Base-by-base conservation (phyloP, 35 echinoderm and acorn worm species). In the Diadema setosum region DNA sequence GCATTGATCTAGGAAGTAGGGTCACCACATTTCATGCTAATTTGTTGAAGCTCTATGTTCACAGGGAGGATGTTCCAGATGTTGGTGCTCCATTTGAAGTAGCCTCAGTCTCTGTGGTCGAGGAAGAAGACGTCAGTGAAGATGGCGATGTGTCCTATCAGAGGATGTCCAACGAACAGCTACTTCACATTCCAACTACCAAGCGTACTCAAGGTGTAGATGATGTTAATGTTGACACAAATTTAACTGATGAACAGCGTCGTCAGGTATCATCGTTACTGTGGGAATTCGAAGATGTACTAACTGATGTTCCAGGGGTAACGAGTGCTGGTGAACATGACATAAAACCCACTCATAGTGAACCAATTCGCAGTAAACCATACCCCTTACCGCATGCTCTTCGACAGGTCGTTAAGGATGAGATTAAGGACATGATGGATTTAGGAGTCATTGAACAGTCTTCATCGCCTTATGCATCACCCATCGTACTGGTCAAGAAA, bases 11-110 rank as follows among this genome's bases (percentile, higher is more conserved):
- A 12, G 43, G 57, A 8, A 34, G 73, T 32, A 85, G 32, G 59
- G 33, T 37, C 4, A 96, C 88, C 40, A 92, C 81, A 8, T 89
- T 86, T 48, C 85, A 92, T 86, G 70, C 70, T 4, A 96, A 96
- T 46, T 44, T 96, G 15, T 50, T 92, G 40, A 96, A 96, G 48
- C 76, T 29, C 39, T 95, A 95, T 48, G 23, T 27, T 37, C 39
- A 39, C 9, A 41, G n/a, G 18, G 65, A 81, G 3, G 17, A 44
- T 4, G 37, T 21, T 14, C 40, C 40, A 81, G 40, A 27, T 43
- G 42, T 31, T 4, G 20, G n/a, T 81, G 14, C 27, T 23, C 45
- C 39, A 21, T 23, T 73, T 3, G 65, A 73, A 33, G 24, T 73
- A 37, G 65, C 65, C 16, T 25, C 65, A 34, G 30, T 29, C 37